Evolutionary conservation across 2,888 invertebrate genomes (phyloP).

Genomic region (Agrochola macilenta): DNA sequence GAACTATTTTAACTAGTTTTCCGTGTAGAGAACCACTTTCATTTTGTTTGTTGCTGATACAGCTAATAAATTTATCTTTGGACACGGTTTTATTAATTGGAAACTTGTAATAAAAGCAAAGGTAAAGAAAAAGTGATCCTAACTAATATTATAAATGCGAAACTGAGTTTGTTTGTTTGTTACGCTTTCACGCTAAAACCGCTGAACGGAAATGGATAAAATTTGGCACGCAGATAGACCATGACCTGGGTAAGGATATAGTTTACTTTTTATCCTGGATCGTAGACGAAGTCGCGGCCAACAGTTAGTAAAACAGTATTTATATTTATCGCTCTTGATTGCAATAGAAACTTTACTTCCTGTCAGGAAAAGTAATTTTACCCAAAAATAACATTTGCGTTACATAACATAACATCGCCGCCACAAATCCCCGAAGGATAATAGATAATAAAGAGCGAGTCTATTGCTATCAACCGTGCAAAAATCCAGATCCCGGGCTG

Average conservation of each 20-base stretch:
- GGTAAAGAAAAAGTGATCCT: not conserved
- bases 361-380: not conserved
- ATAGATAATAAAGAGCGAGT: not conserved
- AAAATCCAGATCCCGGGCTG: not conserved
- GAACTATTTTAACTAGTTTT: slow-evolving; percentile 13
- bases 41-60: not conserved
- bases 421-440: too few species aligned
- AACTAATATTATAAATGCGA: too few species aligned
- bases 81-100: not conserved
- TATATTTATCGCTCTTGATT: too few species aligned
- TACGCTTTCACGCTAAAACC: too few species aligned
- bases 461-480: not conserved
- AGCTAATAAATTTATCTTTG: not conserved
- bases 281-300: too few species aligned
- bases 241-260: too few species aligned
- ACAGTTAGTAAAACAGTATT: too few species aligned
- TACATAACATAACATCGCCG: too few species aligned
- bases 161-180: too few species aligned
- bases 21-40: not conserved
- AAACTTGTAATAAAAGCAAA: not conserved
- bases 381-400: not conserved
- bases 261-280: too few species aligned
- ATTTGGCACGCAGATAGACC: too few species aligned
- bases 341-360: not conserved
- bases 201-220: too few species aligned